Conservation (phyloP, 2,797 vertebrate species). For the Scolopax rusticola region DNA sequence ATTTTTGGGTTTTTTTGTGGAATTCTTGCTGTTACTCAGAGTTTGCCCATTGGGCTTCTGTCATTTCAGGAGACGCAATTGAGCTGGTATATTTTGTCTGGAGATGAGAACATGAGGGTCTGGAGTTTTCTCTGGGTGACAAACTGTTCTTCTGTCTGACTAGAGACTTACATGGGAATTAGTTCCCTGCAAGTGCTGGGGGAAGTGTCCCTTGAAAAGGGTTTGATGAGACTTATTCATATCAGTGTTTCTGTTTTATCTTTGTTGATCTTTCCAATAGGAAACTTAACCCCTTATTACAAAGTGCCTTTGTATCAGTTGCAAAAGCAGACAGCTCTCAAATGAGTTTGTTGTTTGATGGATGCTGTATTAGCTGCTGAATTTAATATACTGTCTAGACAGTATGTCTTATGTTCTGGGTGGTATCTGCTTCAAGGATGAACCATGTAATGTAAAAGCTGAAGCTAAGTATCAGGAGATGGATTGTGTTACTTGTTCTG, state of each 20-base stretch:
- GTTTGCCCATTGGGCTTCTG: neutral
- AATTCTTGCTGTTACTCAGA: neutral
- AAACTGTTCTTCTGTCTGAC: neutral
- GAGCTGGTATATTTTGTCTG: neutral
- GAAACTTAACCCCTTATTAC: neutral
- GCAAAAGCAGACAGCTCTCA: neutral
- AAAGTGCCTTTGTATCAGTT: constrained; percentile 13
- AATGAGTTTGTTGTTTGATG: neutral
- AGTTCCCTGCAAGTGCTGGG: accelerated
- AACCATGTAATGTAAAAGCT: neutral
- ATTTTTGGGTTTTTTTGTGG: neutral
- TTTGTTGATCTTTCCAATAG: neutral
- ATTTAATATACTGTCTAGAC: neutral
- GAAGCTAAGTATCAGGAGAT: neutral
- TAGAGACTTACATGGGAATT: neutral
- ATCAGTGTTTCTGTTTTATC: neutral
- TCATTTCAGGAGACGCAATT: neutral
- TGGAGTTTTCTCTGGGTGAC: neutral
- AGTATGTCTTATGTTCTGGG: neutral
- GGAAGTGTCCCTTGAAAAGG: neutral
- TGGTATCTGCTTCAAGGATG: neutral
- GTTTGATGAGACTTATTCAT: neutral
- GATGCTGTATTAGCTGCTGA: neutral
- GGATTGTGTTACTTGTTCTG: neutral
- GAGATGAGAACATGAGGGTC: neutral